A percentile compares a stretch with the other conserved stretches of the same genome.
These are phyloP conservation scores for Nothocercus julius DNA, from an alignment of 2,113 vertebrate genomes.

Conservation along the genomic window DNA sequence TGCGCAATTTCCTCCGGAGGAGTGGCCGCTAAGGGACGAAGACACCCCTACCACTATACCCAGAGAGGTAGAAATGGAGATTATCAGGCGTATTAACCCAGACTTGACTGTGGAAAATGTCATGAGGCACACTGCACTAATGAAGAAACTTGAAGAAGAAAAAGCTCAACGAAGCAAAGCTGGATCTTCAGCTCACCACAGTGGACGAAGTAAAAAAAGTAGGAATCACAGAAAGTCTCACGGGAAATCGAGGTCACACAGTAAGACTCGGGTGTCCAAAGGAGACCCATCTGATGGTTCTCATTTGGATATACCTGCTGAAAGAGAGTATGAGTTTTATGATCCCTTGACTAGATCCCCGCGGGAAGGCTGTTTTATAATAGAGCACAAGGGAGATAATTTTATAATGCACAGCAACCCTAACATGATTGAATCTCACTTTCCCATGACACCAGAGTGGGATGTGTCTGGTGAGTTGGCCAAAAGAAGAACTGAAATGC, in stretches of 20 bases:
- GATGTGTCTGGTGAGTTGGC: slow-evolving; percentile 96
- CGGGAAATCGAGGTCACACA: slow-evolving; percentile 92
- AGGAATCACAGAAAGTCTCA: slow-evolving; percentile 91
- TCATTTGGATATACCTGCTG: slow-evolving; percentile 86
- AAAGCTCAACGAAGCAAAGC: slow-evolving; percentile 93
- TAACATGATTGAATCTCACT: slow-evolving; percentile 91
- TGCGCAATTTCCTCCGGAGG: slow-evolving; percentile 96
- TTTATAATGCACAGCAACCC: slow-evolving; percentile 93
- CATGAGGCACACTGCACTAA: slow-evolving; percentile 95
- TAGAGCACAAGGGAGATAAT: slow-evolving; percentile 92
- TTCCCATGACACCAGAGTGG: slow-evolving; percentile 97
- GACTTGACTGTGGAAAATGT: slow-evolving; percentile 98
- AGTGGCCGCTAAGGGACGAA: slow-evolving; percentile 95
- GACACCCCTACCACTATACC: slow-evolving; percentile 93
- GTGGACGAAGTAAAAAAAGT: slow-evolving; percentile 91
- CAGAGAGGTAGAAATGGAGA: slow-evolving; percentile 95
- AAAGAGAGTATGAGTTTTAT: slow-evolving; percentile 90
- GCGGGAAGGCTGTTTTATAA: slow-evolving; percentile 89
- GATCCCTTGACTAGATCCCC: slow-evolving; percentile 87
- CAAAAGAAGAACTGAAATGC: slow-evolving; percentile 97
- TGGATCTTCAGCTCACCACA: slow-evolving; percentile 92
- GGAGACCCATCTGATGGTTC: slow-evolving; percentile 93
- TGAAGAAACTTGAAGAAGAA: slow-evolving; percentile 98
- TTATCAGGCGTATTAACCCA: slow-evolving; percentile 97
- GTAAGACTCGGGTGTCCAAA: slow-evolving; percentile 91